Evolutionary conservation across 1,140 invertebrate species (phyloP).

Genomic region (Lethocerus indicus): DNA sequence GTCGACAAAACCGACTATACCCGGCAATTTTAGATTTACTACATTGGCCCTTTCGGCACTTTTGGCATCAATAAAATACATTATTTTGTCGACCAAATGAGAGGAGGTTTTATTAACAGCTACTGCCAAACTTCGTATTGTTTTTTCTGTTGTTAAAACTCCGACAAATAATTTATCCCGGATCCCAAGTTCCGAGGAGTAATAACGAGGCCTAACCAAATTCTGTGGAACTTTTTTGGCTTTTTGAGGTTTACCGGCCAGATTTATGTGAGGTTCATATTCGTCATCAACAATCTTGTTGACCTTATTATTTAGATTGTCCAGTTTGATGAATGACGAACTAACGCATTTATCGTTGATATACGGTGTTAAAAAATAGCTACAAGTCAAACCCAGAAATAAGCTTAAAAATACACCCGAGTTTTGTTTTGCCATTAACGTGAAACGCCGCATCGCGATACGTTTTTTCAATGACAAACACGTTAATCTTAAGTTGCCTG

Average conservation of each 20-base stretch:
- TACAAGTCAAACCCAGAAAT: conserved; percentile 1
- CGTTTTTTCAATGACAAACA: no score
- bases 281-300: conserved; percentile 23
- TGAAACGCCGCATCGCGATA: no score
- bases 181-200: conserved; percentile 82
- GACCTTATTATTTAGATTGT: neutral
- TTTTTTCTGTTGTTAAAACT: conserved; percentile 53
- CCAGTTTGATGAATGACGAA: neutral
- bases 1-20: conserved; percentile 66
- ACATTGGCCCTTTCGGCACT: conserved; percentile 45
- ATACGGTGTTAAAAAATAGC: conserved; percentile 5
- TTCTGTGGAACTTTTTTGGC: conserved; percentile 29
- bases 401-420: neutral
- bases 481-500: no score
- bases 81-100: conserved; percentile 59
- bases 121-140: conserved; percentile 47
- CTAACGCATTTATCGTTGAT: neutral
- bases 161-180: conserved; percentile 76
- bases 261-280: conserved; percentile 36
- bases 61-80: conserved; percentile 55
- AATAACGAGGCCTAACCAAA: conserved; percentile 68
- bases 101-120: conserved; percentile 65
- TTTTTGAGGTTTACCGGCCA: conserved; percentile 31
- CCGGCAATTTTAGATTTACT: conserved; percentile 34
- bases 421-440: no score